Conservation (phyloP, 2,888 invertebrate genomes). For the Drosophila flavopinicola region DNA sequence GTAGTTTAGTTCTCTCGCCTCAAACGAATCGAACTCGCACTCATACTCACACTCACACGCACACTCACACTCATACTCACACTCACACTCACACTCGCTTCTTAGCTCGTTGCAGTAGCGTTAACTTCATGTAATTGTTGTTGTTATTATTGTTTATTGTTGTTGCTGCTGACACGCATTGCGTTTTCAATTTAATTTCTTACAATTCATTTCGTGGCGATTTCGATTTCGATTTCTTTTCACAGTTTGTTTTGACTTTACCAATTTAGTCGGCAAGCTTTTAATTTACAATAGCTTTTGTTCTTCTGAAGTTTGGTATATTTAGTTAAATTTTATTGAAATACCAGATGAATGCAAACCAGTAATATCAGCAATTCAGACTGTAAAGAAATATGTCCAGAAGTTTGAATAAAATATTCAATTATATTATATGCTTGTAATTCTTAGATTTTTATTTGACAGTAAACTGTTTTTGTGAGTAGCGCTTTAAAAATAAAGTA, state of each 20-base stretch:
- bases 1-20: constrained; percentile 67
- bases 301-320: too few species aligned
- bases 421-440: too few species aligned
- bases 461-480: too few species aligned
- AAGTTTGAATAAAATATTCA: too few species aligned
- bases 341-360: too few species aligned
- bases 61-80: neutral
- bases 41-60: constrained; percentile 4
- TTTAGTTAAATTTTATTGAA: too few species aligned
- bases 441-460: too few species aligned
- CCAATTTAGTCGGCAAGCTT: constrained; percentile 12
- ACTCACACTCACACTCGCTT: constrained; percentile 11
- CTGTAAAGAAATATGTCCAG: too few species aligned
- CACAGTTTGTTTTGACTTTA: constrained; percentile 27
- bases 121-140: constrained; percentile 33
- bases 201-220: constrained; percentile 44
- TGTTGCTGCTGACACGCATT: constrained; percentile 46
- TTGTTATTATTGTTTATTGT: constrained; percentile 22
- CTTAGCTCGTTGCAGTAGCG: constrained; percentile 31
- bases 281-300: neutral
- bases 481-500: too few species aligned
- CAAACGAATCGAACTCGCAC: constrained; percentile 30
- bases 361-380: too few species aligned
- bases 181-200: constrained; percentile 35
- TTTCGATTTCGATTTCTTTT: constrained; percentile 24